These are phyloP conservation scores for Anas capensis DNA, from an alignment of 2,797 vertebrate genomes.

Conservation along the genomic window DNA sequence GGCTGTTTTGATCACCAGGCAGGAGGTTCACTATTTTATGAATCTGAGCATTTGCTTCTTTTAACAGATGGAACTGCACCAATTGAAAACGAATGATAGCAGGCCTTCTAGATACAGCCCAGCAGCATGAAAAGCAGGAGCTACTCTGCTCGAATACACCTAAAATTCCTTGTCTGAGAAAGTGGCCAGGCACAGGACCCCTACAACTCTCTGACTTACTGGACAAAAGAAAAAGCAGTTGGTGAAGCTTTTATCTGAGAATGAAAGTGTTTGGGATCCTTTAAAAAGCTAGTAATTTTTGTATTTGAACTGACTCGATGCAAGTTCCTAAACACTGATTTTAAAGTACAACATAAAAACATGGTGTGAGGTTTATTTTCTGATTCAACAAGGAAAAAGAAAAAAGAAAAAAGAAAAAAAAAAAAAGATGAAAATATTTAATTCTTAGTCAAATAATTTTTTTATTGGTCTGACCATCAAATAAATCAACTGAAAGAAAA, in stretches of 20 bases:
- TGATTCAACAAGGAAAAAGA: not conserved
- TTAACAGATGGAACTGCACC: not conserved
- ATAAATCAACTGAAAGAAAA: not conserved
- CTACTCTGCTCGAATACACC: not conserved
- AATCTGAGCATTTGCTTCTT: not conserved
- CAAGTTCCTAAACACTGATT: not conserved
- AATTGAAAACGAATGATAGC: not conserved
- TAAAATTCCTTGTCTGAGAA: not conserved
- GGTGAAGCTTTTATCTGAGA: not conserved
- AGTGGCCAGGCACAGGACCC: not conserved
- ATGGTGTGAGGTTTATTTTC: not conserved
- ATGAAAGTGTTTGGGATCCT: not conserved
- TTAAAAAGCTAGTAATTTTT: not conserved
- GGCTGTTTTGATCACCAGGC: not conserved
- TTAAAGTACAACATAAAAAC: not conserved
- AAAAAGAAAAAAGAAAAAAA: not conserved
- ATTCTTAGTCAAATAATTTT: not conserved
- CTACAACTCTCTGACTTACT: not conserved
- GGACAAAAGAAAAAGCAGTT: not conserved
- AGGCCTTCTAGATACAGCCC: not conserved
- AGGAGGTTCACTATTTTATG: not conserved
- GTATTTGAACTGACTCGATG: not conserved
- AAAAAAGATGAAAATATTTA: not conserved
- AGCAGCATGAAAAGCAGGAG: not conserved
- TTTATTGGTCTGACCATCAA: not conserved